Conservation (phyloP, 2,888 invertebrate species). For the Galerucella nymphaeae region DNA sequence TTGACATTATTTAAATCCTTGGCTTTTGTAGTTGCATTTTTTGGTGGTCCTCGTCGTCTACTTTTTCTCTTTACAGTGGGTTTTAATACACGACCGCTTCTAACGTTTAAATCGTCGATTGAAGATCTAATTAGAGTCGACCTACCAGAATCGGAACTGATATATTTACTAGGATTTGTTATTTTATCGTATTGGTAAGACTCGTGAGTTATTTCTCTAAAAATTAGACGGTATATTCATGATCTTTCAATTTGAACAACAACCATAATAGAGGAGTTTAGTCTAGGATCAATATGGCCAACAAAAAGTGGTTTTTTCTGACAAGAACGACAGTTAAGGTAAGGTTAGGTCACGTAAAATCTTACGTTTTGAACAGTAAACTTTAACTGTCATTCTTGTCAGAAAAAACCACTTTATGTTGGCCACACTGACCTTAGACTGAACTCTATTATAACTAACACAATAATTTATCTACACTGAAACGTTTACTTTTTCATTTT, state of each 20-base stretch:
- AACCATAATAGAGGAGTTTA: too few relatives aligned
- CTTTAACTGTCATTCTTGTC: too few relatives aligned
- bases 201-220: neutral
- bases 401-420: too few relatives aligned
- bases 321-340: too few relatives aligned
- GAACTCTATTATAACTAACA: too few relatives aligned
- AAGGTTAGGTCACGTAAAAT: too few relatives aligned
- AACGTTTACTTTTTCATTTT: too few relatives aligned
- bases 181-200: neutral
- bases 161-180: neutral
- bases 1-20: neutral
- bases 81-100: neutral
- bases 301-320: too few relatives aligned
- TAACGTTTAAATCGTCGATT: neutral
- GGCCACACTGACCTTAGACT: accelerated
- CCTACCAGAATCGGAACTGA: slow-evolving; percentile 15
- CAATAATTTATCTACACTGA: too few relatives aligned
- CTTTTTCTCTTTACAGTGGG: neutral
- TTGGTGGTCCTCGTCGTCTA: neutral
- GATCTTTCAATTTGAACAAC: neutral
- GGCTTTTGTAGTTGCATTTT: neutral
- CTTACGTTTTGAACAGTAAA: too few relatives aligned
- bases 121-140: neutral
- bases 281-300: too few relatives aligned
- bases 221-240: neutral